Percentiles rank a stretch among this genome's conserved stretches.
Evolutionary conservation across 2,888 invertebrate species (phyloP).

Genomic region (Flexamia atlantica): DNA sequence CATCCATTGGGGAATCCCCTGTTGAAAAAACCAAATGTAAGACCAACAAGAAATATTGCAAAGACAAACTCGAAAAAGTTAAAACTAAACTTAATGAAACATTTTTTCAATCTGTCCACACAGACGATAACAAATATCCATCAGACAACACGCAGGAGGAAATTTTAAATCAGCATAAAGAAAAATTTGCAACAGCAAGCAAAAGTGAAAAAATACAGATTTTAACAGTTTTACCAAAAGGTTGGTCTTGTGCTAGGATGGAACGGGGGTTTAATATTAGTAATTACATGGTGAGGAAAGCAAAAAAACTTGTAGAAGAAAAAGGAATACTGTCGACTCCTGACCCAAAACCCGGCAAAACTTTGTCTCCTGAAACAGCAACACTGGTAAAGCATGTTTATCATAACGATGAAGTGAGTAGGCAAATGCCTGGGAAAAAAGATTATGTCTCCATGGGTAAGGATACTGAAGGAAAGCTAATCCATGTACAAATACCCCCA

Average conservation of each 20-base stretch:
- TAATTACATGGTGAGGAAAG: not conserved
- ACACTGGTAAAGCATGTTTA: not conserved
- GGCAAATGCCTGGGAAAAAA: slow-evolving; percentile 1
- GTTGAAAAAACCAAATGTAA: too few species aligned
- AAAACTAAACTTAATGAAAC: too few species aligned
- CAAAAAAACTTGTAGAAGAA: slow-evolving; percentile 5
- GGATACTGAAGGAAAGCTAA: not conserved
- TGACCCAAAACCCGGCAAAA: not conserved
- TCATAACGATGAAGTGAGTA: not conserved
- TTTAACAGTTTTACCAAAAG: not conserved
- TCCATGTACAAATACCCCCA: too few species aligned
- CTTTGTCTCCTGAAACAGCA: not conserved
- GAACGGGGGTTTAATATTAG: not conserved
- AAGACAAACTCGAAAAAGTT: too few species aligned
- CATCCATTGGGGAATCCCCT: too few species aligned
- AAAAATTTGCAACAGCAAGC: not conserved
- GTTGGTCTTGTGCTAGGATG: slow-evolving; percentile 15
- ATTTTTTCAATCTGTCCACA: too few species aligned
- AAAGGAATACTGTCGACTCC: slow-evolving; percentile 31
- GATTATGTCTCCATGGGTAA: slow-evolving; percentile 19
- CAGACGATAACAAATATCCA: not conserved
- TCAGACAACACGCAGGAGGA: not conserved
- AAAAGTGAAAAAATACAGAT: not conserved
- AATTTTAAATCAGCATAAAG: slow-evolving; percentile 1
- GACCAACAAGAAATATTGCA: too few species aligned